Percentiles rank a stretch among this genome's conserved stretches.
Conservation (phyloP, 2,113 vertebrate species). For the Silurus meridionalis region DNA sequence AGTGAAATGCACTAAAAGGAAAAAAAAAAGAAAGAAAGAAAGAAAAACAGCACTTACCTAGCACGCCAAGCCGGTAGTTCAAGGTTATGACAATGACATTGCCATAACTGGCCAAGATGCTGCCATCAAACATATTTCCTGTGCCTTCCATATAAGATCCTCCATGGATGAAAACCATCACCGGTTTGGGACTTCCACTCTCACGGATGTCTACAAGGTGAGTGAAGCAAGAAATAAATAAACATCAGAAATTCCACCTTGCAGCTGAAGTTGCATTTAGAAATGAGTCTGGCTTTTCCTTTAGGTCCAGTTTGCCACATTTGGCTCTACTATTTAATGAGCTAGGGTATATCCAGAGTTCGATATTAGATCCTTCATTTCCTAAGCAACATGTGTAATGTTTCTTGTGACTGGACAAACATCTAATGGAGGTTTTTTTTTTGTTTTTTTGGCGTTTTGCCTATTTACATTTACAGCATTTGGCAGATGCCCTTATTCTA, state of each 20-base stretch:
- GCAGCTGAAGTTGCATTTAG: constrained; percentile 60
- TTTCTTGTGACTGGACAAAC: constrained; percentile 51
- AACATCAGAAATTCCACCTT: constrained; percentile 64
- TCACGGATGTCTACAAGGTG: constrained; percentile 93
- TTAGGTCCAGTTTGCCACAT: constrained; percentile 56
- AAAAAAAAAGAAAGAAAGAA: neutral
- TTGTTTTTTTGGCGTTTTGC: constrained; percentile 51
- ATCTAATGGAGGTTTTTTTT: neutral
- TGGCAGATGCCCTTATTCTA: no score
- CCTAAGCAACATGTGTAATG: constrained; percentile 55
- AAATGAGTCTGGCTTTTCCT: constrained; percentile 53
- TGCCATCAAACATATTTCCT: constrained; percentile 98
- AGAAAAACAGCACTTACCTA: constrained; percentile 82
- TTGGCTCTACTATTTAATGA: constrained; percentile 54
- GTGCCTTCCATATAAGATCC: constrained; percentile 99
- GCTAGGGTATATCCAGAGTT: constrained; percentile 55
- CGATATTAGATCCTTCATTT: constrained; percentile 62
- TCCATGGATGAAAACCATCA: constrained; percentile 99
- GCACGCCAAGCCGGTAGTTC: constrained; percentile 97
- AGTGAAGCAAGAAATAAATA: constrained; percentile 70
- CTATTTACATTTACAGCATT: neutral
- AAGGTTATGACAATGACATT: constrained; percentile 99
- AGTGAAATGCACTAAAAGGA: neutral
- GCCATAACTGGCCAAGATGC: constrained; percentile 98
- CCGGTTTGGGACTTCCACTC: constrained; percentile 97